Percentiles rank a stretch among this genome's conserved stretches.
These are phyloP conservation scores for Festucalex cinctus DNA, from an alignment of 2,113 vertebrate genomes.

Conservation along the genomic window DNA sequence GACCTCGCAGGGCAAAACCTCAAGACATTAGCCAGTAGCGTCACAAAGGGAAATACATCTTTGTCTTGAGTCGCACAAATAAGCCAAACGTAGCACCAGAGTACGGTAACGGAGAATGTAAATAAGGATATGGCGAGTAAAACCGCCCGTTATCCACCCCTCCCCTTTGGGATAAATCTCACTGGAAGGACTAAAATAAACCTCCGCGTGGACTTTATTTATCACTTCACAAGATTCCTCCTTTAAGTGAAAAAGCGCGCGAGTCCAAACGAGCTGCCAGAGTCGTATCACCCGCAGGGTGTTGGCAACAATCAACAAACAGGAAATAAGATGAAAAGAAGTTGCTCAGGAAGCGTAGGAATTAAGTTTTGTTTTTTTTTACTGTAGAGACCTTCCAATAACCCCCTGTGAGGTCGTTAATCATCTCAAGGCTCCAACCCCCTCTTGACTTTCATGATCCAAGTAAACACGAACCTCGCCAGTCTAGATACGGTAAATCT, in stretches of 20 bases:
- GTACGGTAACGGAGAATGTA: conserved; percentile 23
- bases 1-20: conserved; percentile 39
- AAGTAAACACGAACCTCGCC: neutral
- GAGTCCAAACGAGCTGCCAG: conserved; percentile 31
- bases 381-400: conserved; percentile 17
- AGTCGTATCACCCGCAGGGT: conserved; percentile 10
- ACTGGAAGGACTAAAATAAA: conserved; percentile 16
- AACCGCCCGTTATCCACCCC: neutral
- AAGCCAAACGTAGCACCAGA: conserved; percentile 28
- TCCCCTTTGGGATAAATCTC: conserved; percentile 6
- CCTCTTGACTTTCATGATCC: neutral
- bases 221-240: conserved; percentile 33
- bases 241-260: conserved; percentile 34
- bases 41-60: conserved; percentile 40
- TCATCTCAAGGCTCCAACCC: neutral
- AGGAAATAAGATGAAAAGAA: conserved; percentile 44
- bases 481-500: neutral
- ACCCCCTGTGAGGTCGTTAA: conserved; percentile 6
- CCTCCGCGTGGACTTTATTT: conserved; percentile 23
- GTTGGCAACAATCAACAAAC: conserved; percentile 23
- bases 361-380: conserved; percentile 3
- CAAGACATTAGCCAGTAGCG: conserved; percentile 47
- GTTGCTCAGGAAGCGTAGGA: conserved; percentile 10
- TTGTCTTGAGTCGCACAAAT: conserved; percentile 43
- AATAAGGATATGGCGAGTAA: conserved; percentile 13